A percentile compares a stretch with the other conserved stretches of the same genome.
These are phyloP conservation scores for Bombus sylvicola DNA, from an alignment of 1,140 invertebrate genomes.

Conservation along the genomic window DNA sequence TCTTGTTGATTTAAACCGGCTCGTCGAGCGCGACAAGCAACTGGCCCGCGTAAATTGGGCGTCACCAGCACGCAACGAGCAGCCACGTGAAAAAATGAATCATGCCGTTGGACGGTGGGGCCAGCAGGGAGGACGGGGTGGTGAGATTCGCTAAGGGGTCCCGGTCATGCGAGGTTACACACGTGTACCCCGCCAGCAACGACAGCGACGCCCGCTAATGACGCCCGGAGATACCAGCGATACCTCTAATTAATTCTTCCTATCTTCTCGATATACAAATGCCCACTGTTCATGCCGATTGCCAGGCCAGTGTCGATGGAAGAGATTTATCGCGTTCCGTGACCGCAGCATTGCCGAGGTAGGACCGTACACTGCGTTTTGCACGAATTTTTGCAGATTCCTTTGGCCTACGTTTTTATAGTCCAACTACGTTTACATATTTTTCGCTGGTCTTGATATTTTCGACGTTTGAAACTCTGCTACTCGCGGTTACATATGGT, in stretches of 20 bases:
- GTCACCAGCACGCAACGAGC: slow-evolving; percentile 58
- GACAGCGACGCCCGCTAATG: slow-evolving; percentile 74
- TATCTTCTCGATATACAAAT: slow-evolving; percentile 77
- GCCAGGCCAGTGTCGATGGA: slow-evolving; percentile 57
- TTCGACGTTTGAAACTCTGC: fast-evolving
- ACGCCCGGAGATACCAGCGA: slow-evolving; percentile 75
- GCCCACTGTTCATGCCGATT: slow-evolving; percentile 64
- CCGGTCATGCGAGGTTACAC: slow-evolving; percentile 65
- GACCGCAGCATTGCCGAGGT: slow-evolving; percentile 28
- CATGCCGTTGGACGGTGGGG: slow-evolving; percentile 38
- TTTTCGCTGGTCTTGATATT: no score
- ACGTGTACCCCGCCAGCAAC: slow-evolving; percentile 56
- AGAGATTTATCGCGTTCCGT: slow-evolving; percentile 66
- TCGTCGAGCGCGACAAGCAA: slow-evolving; percentile 35
- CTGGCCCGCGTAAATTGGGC: slow-evolving; percentile 56
- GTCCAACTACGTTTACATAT: no score
- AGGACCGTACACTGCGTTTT: neutral
- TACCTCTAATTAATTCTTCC: slow-evolving; percentile 79
- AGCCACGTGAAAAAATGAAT: slow-evolving; percentile 60
- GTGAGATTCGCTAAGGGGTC: slow-evolving; percentile 64
- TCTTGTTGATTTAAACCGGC: slow-evolving; percentile 41
- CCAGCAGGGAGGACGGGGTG: slow-evolving; percentile 18
- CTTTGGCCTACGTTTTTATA: neutral
- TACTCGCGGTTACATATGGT: no score
- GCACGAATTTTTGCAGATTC: neutral